Conservation (phyloP, 1,140 invertebrate species). For the Triops cancriformis region DNA sequence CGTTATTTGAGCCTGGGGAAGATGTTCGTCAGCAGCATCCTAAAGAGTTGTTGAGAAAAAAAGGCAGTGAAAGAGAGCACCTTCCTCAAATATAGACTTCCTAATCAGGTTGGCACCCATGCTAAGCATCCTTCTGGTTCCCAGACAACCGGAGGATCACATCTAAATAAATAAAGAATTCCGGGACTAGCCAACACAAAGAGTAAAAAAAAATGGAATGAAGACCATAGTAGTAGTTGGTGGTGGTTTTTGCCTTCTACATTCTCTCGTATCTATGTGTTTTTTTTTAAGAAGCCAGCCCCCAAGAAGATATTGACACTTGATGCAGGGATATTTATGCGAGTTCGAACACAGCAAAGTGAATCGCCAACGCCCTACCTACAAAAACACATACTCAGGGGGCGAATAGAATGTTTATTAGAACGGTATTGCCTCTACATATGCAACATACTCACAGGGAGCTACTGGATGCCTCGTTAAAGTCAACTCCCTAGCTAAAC, state of each 20-base stretch:
- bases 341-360: background rate
- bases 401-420: slow-evolving; percentile 6
- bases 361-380: background rate
- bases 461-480: slow-evolving; percentile 4
- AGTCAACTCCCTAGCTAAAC: background rate
- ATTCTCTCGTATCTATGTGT: background rate
- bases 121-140: background rate
- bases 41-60: too few species aligned
- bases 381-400: background rate
- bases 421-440: background rate
- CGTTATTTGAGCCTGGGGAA: background rate
- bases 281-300: background rate
- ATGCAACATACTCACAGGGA: background rate
- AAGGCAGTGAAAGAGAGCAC: background rate
- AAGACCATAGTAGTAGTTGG: background rate
- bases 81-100: background rate
- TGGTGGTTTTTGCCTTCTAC: too few species aligned
- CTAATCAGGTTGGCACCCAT: slow-evolving; percentile 9
- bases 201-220: background rate
- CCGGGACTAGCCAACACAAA: too few species aligned
- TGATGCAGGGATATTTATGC: slow-evolving; percentile 10
- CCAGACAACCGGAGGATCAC: too few species aligned
- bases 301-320: background rate
- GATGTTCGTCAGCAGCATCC: background rate
- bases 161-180: background rate